Evolutionary conservation across 2,797 vertebrate species (phyloP).

Genomic region (Austrolebias charrua): DNA sequence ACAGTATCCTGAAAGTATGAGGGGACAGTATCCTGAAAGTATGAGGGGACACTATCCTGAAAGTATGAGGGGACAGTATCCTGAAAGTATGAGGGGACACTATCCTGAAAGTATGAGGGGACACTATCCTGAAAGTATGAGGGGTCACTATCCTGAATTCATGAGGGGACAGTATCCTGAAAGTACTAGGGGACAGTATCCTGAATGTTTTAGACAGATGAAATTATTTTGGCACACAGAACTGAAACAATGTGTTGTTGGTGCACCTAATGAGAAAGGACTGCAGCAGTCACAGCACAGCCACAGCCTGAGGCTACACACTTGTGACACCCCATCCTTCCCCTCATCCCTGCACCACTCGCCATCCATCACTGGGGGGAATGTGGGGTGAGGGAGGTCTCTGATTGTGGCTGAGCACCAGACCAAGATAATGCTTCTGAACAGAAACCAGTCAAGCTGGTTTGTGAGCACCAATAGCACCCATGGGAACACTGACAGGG

Average conservation of each 20-base stretch:
- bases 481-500: slow-evolving; percentile 65
- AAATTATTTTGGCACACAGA: slow-evolving; percentile 32
- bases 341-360: slow-evolving; percentile 27
- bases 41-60: slow-evolving; percentile 7
- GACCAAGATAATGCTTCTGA: slow-evolving; percentile 74
- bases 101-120: too few species aligned
- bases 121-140: too few species aligned
- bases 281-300: slow-evolving; percentile 38
- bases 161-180: too few species aligned
- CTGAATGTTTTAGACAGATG: background rate
- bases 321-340: slow-evolving; percentile 22
- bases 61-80: background rate
- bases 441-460: slow-evolving; percentile 65
- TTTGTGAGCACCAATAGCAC: slow-evolving; percentile 59
- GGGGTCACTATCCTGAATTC: too few species aligned
- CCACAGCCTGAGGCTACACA: slow-evolving; percentile 26
- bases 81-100: too few species aligned
- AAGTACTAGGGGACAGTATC: too few species aligned
- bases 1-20: slow-evolving; percentile 7
- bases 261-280: slow-evolving; percentile 54
- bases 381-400: slow-evolving; percentile 17
- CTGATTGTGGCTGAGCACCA: slow-evolving; percentile 68
- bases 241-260: slow-evolving; percentile 45
- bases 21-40: too few species aligned
- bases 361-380: slow-evolving; percentile 53